These are phyloP conservation scores for Aulostomus chinensis DNA, from an alignment of 2,797 vertebrate genomes.

Conservation along the genomic window DNA sequence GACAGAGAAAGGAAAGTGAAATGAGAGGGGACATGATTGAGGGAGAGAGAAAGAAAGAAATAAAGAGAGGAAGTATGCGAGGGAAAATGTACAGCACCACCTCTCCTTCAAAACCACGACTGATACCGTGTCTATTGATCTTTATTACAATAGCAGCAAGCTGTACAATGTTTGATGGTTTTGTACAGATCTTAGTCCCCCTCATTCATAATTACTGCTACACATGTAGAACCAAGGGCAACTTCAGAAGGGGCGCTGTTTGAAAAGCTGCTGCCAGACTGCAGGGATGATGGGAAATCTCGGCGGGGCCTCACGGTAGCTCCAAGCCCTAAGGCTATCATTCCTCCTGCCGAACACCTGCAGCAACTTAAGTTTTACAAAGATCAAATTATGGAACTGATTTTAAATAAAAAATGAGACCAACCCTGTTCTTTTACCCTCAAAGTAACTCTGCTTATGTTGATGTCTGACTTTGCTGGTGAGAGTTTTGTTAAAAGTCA, in stretches of 20 bases:
- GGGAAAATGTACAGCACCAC: constrained; percentile 75
- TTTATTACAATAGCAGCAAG: constrained; percentile 87
- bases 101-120: constrained; percentile 78
- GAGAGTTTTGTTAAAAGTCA: constrained; percentile 23
- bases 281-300: constrained; percentile 79
- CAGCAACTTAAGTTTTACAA: constrained; percentile 83
- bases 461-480: constrained; percentile 27
- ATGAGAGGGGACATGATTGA: constrained; percentile 59
- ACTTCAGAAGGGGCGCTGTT: constrained; percentile 83
- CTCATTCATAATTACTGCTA: constrained; percentile 89
- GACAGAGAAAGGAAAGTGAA: constrained; percentile 51
- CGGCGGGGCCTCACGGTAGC: constrained; percentile 75
- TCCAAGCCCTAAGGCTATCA: constrained; percentile 81
- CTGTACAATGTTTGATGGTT: constrained; percentile 87
- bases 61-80: constrained; percentile 62
- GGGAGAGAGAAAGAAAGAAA: constrained; percentile 56
- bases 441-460: constrained; percentile 53
- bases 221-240: constrained; percentile 90
- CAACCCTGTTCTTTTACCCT: constrained; percentile 47
- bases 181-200: constrained; percentile 86
- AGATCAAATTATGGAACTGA: constrained; percentile 82
- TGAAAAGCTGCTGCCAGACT: constrained; percentile 79
- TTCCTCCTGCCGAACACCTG: constrained; percentile 82
- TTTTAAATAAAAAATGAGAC: constrained; percentile 80
- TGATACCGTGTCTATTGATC: constrained; percentile 85